Base-by-base conservation (phyloP, 2,113 vertebrate genomes). In the Dryoscopus gambensis region DNA sequence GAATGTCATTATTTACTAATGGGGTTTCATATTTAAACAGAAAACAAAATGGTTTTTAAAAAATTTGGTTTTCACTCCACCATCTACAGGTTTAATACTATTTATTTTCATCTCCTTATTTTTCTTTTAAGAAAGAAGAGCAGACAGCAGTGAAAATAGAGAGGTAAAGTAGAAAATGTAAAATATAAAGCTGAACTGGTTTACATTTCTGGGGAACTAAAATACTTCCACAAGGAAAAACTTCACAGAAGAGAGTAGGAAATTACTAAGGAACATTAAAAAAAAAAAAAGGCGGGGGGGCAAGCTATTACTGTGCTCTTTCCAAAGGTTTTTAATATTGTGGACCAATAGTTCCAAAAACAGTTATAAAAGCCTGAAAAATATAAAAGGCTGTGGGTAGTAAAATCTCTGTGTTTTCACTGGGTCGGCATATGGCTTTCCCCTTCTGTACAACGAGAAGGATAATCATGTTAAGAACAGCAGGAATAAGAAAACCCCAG, bases 1-100 rank as follows among this genome's bases (percentile, higher is more conserved):
- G 33, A 78, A 89, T 60, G 18, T 46, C 74, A 65, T 87, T 94
- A 82, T 94, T 96, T 93, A 60, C 70, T 94, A 93, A 93, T 83
- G 22, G 50, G 3, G 2, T 53, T 95, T 82, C 52, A 37, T 76
- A 70, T 42, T 89, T 85, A 87, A 89, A 85, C 87, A 95, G 84
- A 91, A 65, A 69, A 21, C 6, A 67, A 62, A 86, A 70, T 37
- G 71, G 2, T 9, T 87, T 70, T 76, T 79, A 24, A 82, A 12
- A 6, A 53, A n/a, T 91, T 87, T 68, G 47, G 2, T 89, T 86
- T 84, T 49, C 30, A 64, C 25, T 76, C 17, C 60, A 93, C 52
- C 69, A 91, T 46, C 18, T 50, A 7, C 16, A 75, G 15, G 13
- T 67, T 70, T 84, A 25, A 28, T 27, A 37, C 8, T 18, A 11